Conservation (phyloP, 1,140 invertebrate genomes). For the Drosophila arizonae region DNA sequence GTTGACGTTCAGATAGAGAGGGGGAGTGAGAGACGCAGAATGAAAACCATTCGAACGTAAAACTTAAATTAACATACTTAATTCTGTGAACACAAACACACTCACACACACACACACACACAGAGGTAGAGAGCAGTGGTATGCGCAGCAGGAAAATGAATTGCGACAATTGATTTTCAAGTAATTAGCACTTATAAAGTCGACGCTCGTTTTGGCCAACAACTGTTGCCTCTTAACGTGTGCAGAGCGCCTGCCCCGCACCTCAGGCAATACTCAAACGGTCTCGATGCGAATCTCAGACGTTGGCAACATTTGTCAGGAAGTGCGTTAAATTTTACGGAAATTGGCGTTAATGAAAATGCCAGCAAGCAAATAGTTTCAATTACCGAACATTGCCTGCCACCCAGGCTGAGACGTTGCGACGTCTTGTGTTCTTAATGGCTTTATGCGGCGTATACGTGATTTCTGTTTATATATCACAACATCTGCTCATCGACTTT, state of each 20-base stretch:
- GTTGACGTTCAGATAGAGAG: neutral
- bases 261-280: constrained; percentile 9
- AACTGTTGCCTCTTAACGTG: constrained; percentile 10
- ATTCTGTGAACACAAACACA: constrained; percentile 51
- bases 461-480: constrained; percentile 51
- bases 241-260: neutral
- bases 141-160: constrained; percentile 50
- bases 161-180: constrained; percentile 78
- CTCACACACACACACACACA: neutral
- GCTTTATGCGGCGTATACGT: constrained; percentile 61
- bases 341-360: constrained; percentile 74
- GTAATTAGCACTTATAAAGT: constrained; percentile 66
- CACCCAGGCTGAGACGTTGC: neutral
- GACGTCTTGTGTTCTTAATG: constrained; percentile 47
- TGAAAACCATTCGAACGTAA: constrained; percentile 75
- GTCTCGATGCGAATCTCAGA: constrained; percentile 38
- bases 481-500: constrained; percentile 30
- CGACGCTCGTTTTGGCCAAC: constrained; percentile 37
- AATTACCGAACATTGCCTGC: constrained; percentile 53
- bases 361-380: constrained; percentile 76
- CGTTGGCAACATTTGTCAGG: constrained; percentile 63
- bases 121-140: neutral
- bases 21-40: constrained; percentile 50
- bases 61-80: constrained; percentile 80
- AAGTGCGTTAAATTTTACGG: constrained; percentile 76